Conservation (phyloP, 2,797 vertebrate genomes). For the Onychomys torridus region DNA sequence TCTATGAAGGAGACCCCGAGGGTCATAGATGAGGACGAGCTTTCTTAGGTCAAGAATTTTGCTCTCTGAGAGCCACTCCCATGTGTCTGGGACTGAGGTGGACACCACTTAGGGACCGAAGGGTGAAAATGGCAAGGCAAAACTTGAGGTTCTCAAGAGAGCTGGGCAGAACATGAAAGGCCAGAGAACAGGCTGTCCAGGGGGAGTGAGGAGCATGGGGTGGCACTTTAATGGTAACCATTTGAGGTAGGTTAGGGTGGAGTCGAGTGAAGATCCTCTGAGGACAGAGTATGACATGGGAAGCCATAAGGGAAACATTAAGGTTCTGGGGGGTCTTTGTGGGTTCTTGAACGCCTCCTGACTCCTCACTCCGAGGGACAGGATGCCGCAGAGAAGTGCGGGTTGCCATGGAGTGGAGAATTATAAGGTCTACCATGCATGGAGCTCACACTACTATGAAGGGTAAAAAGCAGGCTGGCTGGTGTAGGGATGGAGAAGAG, state of each 20-base stretch:
- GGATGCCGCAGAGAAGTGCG: neutral
- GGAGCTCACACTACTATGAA: neutral
- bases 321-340: neutral
- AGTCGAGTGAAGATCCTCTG: neutral
- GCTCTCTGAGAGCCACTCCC: neutral
- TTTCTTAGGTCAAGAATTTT: neutral
- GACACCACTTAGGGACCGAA: neutral
- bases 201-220: fast-evolving
- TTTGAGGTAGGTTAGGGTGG: neutral
- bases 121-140: neutral
- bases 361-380: neutral
- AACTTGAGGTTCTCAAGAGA: neutral
- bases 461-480: neutral
- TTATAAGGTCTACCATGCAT: neutral
- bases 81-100: neutral
- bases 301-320: neutral
- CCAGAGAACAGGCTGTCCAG: neutral
- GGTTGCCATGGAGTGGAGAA: neutral
- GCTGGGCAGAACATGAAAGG: neutral
- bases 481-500: neutral
- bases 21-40: fast-evolving
- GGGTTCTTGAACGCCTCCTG: neutral
- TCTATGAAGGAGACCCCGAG: neutral
- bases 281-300: neutral
- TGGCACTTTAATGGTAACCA: neutral